Conservation (phyloP, 2,797 vertebrate species). For the Mormyrus hasselquistii region DNA sequence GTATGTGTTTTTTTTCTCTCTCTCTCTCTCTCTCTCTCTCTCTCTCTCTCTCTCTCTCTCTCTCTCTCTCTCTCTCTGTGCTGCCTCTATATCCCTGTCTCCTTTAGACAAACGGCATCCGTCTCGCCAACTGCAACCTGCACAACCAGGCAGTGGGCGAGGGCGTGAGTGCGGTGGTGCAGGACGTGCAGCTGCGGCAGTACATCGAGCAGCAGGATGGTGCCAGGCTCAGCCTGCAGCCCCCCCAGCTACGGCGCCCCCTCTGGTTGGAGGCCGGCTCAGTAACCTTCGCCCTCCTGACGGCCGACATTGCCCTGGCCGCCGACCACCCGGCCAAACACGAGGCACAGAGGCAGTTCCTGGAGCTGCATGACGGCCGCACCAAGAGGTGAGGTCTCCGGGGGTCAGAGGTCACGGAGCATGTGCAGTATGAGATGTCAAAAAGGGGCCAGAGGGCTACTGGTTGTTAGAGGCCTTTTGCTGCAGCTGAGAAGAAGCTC, state of each 20-base stretch:
- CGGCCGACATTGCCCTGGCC: constrained; percentile 87
- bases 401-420: background rate
- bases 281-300: constrained; percentile 84
- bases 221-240: constrained; percentile 61
- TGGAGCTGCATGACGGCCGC: constrained; percentile 83
- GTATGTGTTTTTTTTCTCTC: background rate
- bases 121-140: constrained; percentile 91
- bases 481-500: background rate
- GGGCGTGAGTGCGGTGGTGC: constrained; percentile 88
- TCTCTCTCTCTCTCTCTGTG: background rate
- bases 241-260: constrained; percentile 77
- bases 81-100: background rate
- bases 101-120: constrained; percentile 74
- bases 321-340: constrained; percentile 92
- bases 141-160: constrained; percentile 95
- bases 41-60: background rate
- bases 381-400: constrained; percentile 73
- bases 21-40: background rate
- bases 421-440: background rate
- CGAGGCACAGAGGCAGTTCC: constrained; percentile 86
- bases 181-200: constrained; percentile 83
- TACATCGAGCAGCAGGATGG: constrained; percentile 80
- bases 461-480: background rate
- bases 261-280: constrained; percentile 95
- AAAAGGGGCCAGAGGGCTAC: background rate